Percentiles rank a stretch among this genome's conserved stretches.
Conservation (phyloP, 2,113 vertebrate genomes). For the Ophthalmolycus amberensis region DNA sequence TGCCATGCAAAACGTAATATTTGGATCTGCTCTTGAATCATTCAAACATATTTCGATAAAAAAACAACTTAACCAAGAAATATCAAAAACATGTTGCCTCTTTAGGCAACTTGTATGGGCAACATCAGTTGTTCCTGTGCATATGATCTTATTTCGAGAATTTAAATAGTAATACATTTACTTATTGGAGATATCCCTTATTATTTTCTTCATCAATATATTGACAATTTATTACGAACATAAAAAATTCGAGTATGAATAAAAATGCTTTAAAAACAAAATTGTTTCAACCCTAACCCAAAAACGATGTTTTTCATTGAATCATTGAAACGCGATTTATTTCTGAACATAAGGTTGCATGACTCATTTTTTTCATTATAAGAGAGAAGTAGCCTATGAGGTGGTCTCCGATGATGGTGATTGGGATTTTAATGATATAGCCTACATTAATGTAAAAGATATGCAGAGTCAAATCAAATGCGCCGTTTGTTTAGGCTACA, state of each 20-base stretch:
- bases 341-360: background rate
- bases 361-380: background rate
- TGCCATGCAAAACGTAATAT: constrained; percentile 36
- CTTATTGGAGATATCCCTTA: background rate
- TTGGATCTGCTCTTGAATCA: background rate
- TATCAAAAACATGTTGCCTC: background rate
- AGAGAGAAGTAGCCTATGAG: background rate
- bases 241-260: background rate
- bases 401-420: background rate
- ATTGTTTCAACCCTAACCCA: background rate
- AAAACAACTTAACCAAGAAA: background rate
- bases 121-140: background rate
- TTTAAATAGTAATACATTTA: background rate
- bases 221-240: background rate
- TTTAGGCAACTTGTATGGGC: background rate
- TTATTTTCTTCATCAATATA: background rate
- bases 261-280: background rate
- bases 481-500: background rate
- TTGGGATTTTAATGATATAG: background rate
- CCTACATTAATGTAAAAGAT: background rate
- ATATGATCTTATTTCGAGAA: background rate
- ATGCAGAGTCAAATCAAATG: background rate
- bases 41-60: background rate
- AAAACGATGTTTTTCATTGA: background rate
- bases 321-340: background rate